Evolutionary conservation across 1,140 invertebrate genomes (phyloP).

Genomic region (Megathymus violae): DNA sequence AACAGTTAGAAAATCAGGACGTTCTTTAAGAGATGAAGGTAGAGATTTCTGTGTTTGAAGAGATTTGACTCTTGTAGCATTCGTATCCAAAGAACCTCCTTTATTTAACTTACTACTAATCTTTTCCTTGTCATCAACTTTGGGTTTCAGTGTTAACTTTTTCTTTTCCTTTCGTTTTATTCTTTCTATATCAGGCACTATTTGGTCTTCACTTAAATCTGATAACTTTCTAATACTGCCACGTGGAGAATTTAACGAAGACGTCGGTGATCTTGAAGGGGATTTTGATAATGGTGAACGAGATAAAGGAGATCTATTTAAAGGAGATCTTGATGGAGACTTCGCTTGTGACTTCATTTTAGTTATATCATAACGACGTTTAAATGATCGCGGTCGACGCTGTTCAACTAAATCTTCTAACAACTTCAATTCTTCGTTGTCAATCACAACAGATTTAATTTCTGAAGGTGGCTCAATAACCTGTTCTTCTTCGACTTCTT

Average conservation of each 20-base stretch:
- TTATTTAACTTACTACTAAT: slow-evolving; percentile 70
- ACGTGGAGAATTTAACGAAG: slow-evolving; percentile 80
- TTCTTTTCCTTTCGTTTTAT: slow-evolving; percentile 82
- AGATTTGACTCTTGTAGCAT: slow-evolving; percentile 76
- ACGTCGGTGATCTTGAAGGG: slow-evolving; percentile 80
- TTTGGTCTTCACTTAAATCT: slow-evolving; percentile 85
- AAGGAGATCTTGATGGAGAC: slow-evolving; percentile 71
- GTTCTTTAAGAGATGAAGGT: slow-evolving; percentile 80
- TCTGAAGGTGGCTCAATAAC: slow-evolving; percentile 51
- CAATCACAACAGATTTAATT: slow-evolving; percentile 81
- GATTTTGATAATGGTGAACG: slow-evolving; percentile 81
- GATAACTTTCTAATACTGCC: slow-evolving; percentile 81
- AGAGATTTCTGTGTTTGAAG: slow-evolving; percentile 82
- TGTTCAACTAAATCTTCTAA: slow-evolving; percentile 81
- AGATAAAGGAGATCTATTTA: slow-evolving; percentile 70
- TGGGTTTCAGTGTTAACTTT: slow-evolving; percentile 75
- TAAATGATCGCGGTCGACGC: slow-evolving; percentile 79
- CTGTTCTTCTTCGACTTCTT: slow-evolving; percentile 83
- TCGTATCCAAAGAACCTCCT: slow-evolving; percentile 79
- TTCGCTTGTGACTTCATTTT: slow-evolving; percentile 73
- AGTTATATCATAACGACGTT: slow-evolving; percentile 74
- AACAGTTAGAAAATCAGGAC: slow-evolving; percentile 83
- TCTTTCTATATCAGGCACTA: slow-evolving; percentile 85
- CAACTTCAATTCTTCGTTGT: slow-evolving; percentile 83
- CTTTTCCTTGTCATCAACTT: slow-evolving; percentile 76